These are phyloP conservation scores for Lordiphosa collinella DNA, from an alignment of 1,140 invertebrate species.

Conservation along the genomic window DNA sequence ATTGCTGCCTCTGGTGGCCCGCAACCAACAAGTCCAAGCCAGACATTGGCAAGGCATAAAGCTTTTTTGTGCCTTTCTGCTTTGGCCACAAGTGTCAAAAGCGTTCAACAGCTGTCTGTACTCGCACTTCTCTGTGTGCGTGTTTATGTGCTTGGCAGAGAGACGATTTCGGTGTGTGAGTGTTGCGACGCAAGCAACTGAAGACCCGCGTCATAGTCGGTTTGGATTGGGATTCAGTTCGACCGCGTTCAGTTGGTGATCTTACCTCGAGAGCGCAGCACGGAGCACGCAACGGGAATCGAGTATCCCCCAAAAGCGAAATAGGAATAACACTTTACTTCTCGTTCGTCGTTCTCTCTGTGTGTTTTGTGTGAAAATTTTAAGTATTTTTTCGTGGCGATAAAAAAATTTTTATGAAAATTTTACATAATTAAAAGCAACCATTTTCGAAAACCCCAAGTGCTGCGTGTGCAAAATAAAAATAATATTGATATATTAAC, in stretches of 20 bases:
- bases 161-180: conserved; percentile 3
- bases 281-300: conserved; percentile 46
- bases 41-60: conserved; percentile 30
- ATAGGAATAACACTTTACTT: conserved; percentile 29
- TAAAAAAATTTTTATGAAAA: conserved; percentile 7
- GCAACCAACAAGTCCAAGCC: conserved; percentile 3
- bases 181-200: conserved; percentile 36
- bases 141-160: conserved; percentile 42
- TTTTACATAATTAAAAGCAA: conserved; percentile 37
- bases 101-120: conserved; percentile 66
- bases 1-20: conserved; percentile 1
- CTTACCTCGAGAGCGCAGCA: conserved; percentile 55
- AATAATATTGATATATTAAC: not conserved
- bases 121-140: conserved; percentile 24
- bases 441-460: conserved; percentile 22
- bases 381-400: conserved; percentile 9
- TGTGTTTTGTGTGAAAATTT: conserved; percentile 27
- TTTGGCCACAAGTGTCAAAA: conserved; percentile 49
- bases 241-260: conserved; percentile 59
- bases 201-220: conserved; percentile 27
- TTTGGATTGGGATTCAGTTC: conserved; percentile 20
- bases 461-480: conserved; percentile 28
- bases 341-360: conserved; percentile 23
- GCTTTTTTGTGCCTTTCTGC: conserved; percentile 46
- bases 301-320: conserved; percentile 14